Evolutionary conservation across 2,888 invertebrate species (phyloP).

Genomic region (Leuctra nigra): DNA sequence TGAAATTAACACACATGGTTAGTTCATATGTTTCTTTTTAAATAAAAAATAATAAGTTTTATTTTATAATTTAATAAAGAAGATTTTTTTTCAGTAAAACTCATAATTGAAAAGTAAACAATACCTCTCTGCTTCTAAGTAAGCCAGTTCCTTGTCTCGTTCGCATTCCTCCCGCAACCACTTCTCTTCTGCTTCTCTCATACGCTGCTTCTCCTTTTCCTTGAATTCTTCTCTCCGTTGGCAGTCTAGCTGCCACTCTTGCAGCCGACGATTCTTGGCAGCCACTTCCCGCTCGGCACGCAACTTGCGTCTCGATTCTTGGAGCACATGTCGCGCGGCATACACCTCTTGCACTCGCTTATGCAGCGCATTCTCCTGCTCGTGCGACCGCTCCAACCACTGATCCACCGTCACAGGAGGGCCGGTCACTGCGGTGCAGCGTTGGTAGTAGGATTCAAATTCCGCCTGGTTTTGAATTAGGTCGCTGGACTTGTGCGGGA

Average conservation of each 20-base stretch:
- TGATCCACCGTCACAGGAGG: conserved; percentile 7
- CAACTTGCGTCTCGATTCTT: conserved; percentile 7
- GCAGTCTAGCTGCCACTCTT: not conserved
- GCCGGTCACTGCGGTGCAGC: conserved; percentile 14
- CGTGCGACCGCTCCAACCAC: conserved; percentile 3
- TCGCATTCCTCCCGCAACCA: not conserved
- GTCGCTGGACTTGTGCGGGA: conserved; percentile 10
- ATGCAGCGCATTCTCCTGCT: conserved; percentile 11
- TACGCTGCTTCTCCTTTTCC: not conserved
- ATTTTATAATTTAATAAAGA: no score
- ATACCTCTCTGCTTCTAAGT: no score
- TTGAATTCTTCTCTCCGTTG: not conserved
- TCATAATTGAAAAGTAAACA: no score
- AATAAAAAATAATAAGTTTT: no score
- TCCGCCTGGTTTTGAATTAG: conserved; percentile 3
- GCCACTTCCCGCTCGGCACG: not conserved
- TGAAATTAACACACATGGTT: no score
- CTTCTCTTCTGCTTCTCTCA: not conserved
- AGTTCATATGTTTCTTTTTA: no score
- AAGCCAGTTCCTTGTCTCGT: not conserved
- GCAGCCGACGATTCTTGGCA: not conserved
- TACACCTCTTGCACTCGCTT: not conserved
- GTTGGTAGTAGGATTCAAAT: conserved; percentile 13
- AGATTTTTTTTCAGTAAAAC: no score
- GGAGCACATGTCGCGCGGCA: not conserved